Conservation (phyloP, 37 sponge, comb jelly and placozoan species). For the Geodia barretti region DNA sequence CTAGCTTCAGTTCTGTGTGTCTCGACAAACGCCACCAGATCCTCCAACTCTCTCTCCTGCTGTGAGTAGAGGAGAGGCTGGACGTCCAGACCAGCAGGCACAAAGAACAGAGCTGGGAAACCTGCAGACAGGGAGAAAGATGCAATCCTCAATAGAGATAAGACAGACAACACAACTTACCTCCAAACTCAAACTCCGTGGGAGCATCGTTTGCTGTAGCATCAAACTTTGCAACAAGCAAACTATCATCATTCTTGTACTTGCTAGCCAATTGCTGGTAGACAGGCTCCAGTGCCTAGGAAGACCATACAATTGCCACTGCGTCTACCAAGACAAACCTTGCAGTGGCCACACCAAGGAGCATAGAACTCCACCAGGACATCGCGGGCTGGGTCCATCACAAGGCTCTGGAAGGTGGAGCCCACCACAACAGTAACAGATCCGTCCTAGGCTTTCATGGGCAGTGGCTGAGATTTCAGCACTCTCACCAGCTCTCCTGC, state of each 20-base stretch:
- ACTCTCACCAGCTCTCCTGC: constrained; percentile 48
- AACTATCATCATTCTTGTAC: constrained; percentile 23
- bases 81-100: constrained; percentile 15
- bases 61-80: constrained; percentile 7
- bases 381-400: constrained; percentile 27
- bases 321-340: no score
- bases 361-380: constrained; percentile 47
- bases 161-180: background rate
- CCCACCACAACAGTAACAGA: constrained; percentile 78
- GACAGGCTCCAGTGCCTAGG: constrained; percentile 11
- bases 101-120: constrained; percentile 16
- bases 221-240: constrained; percentile 51
- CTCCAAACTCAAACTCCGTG: constrained; percentile 12
- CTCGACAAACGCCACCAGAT: background rate
- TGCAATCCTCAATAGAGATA: constrained; percentile 3
- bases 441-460: constrained; percentile 39
- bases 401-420: constrained; percentile 67
- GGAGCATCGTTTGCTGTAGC: constrained; percentile 48
- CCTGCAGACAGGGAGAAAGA: background rate
- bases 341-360: constrained; percentile 33
- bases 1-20: background rate
- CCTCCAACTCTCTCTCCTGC: constrained; percentile 65
- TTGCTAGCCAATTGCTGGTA: constrained; percentile 38
- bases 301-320: no score
- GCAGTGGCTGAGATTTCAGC: constrained; percentile 49